phyloP scores from a whole-genome alignment of 2,888 invertebrate species.

The Sinelater perroti region DNA sequence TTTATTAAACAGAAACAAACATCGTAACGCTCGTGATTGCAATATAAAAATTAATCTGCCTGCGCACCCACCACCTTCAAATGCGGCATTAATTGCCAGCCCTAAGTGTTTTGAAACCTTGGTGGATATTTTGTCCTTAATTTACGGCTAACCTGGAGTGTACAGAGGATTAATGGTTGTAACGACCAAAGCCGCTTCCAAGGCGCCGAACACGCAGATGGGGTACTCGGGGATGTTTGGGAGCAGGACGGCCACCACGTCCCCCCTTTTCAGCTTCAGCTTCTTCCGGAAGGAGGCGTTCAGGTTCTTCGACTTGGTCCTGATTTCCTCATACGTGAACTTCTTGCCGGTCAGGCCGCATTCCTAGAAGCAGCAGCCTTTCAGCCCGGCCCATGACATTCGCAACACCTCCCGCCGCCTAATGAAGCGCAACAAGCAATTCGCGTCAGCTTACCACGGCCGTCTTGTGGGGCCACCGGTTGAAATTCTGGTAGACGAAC shows the following conservation, averaged over 20 bases:
- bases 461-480: constrained; percentile 66
- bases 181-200: constrained; percentile 74
- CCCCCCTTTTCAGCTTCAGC: constrained; percentile 72
- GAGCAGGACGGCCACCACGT: constrained; percentile 74
- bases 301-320: constrained; percentile 71
- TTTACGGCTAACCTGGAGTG: constrained; percentile 57
- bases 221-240: constrained; percentile 82
- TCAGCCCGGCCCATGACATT: neutral
- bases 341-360: constrained; percentile 69
- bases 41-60: too few species aligned
- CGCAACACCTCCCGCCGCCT: too few species aligned
- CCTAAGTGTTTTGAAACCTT: too few species aligned
- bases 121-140: too few species aligned
- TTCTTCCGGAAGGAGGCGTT: constrained; percentile 65
- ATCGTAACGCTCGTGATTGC: too few species aligned
- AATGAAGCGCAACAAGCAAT: neutral
- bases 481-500: constrained; percentile 64
- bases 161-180: constrained; percentile 81
- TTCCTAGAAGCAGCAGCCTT: constrained; percentile 18
- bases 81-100: too few species aligned
- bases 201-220: constrained; percentile 70
- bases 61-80: too few species aligned
- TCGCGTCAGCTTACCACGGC: constrained; percentile 65
- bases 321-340: constrained; percentile 75
- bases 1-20: too few species aligned